A percentile compares a stretch with the other conserved stretches of the same genome.
Evolutionary conservation across 2,888 invertebrate species (phyloP).

Genomic region (Drosophila anceps): DNA sequence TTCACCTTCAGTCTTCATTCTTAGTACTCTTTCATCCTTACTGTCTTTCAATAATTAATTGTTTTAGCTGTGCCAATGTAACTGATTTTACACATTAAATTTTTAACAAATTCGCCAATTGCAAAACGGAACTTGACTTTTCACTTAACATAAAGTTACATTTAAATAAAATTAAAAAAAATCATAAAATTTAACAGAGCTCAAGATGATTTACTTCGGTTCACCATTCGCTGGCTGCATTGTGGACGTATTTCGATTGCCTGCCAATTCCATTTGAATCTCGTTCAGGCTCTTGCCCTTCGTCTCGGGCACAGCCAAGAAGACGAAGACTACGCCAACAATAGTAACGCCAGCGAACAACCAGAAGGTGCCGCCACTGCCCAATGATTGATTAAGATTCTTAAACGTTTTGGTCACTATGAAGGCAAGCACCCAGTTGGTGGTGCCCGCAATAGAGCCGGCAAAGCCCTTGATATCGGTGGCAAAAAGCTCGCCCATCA

Average conservation of each 20-base stretch:
- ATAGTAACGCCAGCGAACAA: slow-evolving; percentile 89
- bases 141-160: slow-evolving; percentile 60
- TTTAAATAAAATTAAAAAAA: slow-evolving; percentile 44
- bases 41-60: slow-evolving; percentile 11
- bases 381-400: slow-evolving; percentile 87
- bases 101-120: slow-evolving; percentile 55
- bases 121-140: slow-evolving; percentile 54
- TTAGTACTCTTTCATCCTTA: slow-evolving; percentile 41
- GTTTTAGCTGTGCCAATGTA: slow-evolving; percentile 36
- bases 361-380: slow-evolving; percentile 90
- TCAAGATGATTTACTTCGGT: slow-evolving; percentile 52
- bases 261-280: slow-evolving; percentile 82
- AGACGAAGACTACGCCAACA: slow-evolving; percentile 89
- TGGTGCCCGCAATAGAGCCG: slow-evolving; percentile 91
- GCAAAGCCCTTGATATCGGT: slow-evolving; percentile 92
- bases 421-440: slow-evolving; percentile 94
- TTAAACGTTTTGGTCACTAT: slow-evolving; percentile 91
- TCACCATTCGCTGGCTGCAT: slow-evolving; percentile 14
- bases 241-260: slow-evolving; percentile 34
- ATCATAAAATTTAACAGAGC: slow-evolving; percentile 43
- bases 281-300: slow-evolving; percentile 85
- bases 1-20: slow-evolving; percentile 79
- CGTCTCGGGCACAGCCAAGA: slow-evolving; percentile 88
- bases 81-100: slow-evolving; percentile 50
- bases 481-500: slow-evolving; percentile 92